These are phyloP conservation scores for Acleris sparsana DNA, from an alignment of 2,888 invertebrate genomes.

Conservation along the genomic window DNA sequence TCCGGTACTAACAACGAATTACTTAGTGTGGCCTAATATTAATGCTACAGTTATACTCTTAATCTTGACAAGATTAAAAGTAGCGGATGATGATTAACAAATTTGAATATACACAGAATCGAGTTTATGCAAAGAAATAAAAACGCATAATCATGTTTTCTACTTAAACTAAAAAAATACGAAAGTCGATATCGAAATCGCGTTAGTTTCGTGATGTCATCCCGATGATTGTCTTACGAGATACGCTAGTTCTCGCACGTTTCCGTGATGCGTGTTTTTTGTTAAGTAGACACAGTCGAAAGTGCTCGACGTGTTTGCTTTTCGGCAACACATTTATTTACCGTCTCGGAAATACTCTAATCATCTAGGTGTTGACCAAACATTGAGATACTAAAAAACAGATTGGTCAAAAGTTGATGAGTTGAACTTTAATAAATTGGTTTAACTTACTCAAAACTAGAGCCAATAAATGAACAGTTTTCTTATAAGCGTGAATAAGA, in stretches of 20 bases:
- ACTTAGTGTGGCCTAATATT: too few relatives aligned
- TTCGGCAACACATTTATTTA: constrained; percentile 31
- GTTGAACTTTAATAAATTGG: not conserved
- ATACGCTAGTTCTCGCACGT: constrained; percentile 39
- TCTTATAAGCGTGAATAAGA: too few relatives aligned
- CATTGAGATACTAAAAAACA: constrained; percentile 24
- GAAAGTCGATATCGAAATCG: constrained; percentile 39
- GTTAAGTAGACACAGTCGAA: constrained; percentile 36
- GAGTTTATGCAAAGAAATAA: not conserved
- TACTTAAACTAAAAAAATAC: constrained; percentile 28
- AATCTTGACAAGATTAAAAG: too few relatives aligned
- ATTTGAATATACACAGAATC: not conserved
- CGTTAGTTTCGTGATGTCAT: constrained; percentile 40
- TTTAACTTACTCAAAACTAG: too few relatives aligned
- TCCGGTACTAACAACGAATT: too few relatives aligned
- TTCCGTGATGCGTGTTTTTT: constrained; percentile 37
- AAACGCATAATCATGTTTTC: not conserved
- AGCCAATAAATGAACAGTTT: too few relatives aligned
- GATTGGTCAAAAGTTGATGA: constrained; percentile 6
- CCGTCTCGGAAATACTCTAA: constrained; percentile 31
- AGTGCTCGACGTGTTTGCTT: constrained; percentile 27
- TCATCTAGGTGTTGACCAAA: constrained; percentile 35
- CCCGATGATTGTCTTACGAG: constrained; percentile 38
- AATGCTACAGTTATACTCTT: too few relatives aligned
- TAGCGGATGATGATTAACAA: too few relatives aligned